These are phyloP conservation scores for Blera fallax DNA, from an alignment of 2,888 invertebrate species.

Conservation along the genomic window DNA sequence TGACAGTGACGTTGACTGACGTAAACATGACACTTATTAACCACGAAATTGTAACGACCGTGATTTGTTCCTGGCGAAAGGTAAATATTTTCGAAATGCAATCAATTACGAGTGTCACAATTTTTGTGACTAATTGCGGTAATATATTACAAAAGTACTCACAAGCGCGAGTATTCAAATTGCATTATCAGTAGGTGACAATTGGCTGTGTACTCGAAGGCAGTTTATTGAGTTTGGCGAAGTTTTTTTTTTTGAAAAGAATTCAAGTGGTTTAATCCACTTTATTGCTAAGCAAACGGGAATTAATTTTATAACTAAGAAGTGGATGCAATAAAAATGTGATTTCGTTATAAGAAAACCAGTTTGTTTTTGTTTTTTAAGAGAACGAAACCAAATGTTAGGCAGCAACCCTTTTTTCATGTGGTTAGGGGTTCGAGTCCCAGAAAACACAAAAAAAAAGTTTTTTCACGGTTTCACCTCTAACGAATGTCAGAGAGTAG, in stretches of 20 bases:
- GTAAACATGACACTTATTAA: conserved; percentile 17
- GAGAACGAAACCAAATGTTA: no score
- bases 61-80: conserved; percentile 25
- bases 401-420: no score
- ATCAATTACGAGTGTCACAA: conserved; percentile 34
- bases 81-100: conserved; percentile 24
- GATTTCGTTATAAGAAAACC: no score
- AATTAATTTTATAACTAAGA: no score
- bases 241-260: no score
- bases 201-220: background rate
- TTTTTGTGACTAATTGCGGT: conserved; percentile 46
- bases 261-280: background rate
- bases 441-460: no score
- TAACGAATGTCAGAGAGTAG: no score
- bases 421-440: no score
- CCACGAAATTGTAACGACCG: conserved; percentile 46
- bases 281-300: background rate
- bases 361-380: no score
- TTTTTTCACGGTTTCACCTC: no score
- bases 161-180: conserved; percentile 34
- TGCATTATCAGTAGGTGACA: conserved; percentile 32
- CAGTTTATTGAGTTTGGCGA: background rate
- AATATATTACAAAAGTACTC: conserved; percentile 36
- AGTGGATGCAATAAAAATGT: no score
- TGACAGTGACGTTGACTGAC: conserved; percentile 9